Base-by-base conservation (phyloP, 2,113 vertebrate genomes). In the Acrocephalus kingi region DNA sequence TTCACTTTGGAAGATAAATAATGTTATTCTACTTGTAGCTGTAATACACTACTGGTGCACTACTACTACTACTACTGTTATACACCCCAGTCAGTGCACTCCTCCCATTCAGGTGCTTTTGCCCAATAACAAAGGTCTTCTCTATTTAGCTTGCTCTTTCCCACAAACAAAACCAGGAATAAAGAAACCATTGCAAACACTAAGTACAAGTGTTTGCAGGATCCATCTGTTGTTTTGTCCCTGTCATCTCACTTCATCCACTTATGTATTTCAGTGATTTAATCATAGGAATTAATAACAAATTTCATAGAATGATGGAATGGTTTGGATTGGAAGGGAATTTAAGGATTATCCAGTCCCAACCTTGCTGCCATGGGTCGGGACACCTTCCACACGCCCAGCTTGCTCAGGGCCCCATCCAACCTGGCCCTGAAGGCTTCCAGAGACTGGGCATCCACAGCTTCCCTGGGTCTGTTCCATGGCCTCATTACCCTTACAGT, bases 281-380 rank as follows among this genome's bases (percentile, higher is more conserved):
- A 35, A 62, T 63, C n/a, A 35, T 61, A 27, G 15, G 18, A 24
- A 51, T 61, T 68, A 54, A 22, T 69, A 46, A 30, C 27, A 35
- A 13, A 54, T 21, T 84, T 67, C 17, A 55, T 4, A 21, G 64
- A 78, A 28, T 37, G 15, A 69, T 6, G 22, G 37, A 61, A 61
- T 46, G 8, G 9, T 46, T 69, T 69, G 39, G 23, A n/a, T 30
- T n/a, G 24, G 19, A 62, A 78, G 20, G 19, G 13, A 55, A 24
- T 2, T 6, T 24, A 24, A n/a, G 55, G 8, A 62, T 55, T 10
- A 62, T 48, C 15, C 19, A 62, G 8, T 62, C 30, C 48, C 23
- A 62, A 9, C 19, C 18, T 39, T 17, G 5, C 46, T 54, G 27
- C 18, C 5, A 7, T 8, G 21, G 27, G 4, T 35, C 0, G 0